phyloP scores from a whole-genome alignment of 2,113 vertebrate genomes.

The Crocuta crocuta region DNA sequence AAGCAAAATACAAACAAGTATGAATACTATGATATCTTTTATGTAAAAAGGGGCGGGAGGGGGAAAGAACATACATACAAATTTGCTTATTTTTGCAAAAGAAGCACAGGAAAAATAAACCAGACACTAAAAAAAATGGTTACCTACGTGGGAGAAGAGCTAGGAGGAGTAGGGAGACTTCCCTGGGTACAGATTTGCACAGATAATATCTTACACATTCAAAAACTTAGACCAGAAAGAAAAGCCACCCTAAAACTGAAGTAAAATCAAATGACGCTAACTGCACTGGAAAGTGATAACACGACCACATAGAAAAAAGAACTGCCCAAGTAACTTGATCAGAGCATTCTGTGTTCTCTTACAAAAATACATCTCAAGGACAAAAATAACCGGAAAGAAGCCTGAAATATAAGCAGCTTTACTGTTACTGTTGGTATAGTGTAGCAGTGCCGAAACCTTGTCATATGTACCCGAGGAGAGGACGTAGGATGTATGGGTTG shows the following conservation, averaged over 20 bases:
- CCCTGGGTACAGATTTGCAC: neutral
- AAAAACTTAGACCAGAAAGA: constrained; percentile 18
- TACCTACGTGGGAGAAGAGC: neutral
- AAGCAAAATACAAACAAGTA: neutral
- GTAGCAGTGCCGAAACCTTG: neutral
- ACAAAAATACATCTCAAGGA: neutral
- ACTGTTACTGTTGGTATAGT: neutral
- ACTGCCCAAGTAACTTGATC: neutral
- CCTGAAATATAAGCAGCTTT: neutral
- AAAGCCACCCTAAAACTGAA: constrained; percentile 10
- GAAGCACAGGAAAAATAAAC: constrained; percentile 25
- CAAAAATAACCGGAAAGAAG: constrained; percentile 4
- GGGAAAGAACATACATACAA: neutral
- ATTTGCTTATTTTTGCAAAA: constrained; percentile 28
- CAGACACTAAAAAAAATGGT: neutral
- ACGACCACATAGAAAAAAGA: neutral
- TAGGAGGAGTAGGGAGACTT: neutral
- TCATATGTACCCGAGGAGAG: neutral
- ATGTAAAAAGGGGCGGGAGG: neutral
- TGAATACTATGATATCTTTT: neutral
- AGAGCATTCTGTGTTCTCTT: neutral
- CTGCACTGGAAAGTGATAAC: neutral
- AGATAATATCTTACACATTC: neutral
- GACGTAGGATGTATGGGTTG: neutral
- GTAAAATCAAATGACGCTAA: constrained; percentile 3